Base-by-base conservation (phyloP, 1,140 invertebrate genomes). In the Camponotus vicinus region DNA sequence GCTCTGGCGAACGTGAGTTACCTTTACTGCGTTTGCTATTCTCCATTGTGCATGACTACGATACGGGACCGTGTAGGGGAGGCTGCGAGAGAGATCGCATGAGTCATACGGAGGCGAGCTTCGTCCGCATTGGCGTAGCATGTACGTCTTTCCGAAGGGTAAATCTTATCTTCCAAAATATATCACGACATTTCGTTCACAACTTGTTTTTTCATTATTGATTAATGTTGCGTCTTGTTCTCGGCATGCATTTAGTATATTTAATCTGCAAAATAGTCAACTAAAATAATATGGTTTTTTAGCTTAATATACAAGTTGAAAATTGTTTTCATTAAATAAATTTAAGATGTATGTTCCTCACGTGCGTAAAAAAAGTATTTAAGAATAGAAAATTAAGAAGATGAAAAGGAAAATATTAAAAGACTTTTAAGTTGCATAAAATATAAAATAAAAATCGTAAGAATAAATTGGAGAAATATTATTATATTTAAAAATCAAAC, bases 1-100 rank as follows among this genome's bases (percentile, higher is more conserved):
- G 59, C 59, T 76, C 83, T 88, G 83, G 84, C 90, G 71, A 80
- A 89, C 90, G 86, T 86, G 91, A 93, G 92, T 94, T 93, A 94
- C 93, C 93, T 94, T 94, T 93, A 92, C 91, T 89, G 91, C 92
- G 86, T 93, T 93, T 93, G 91, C 93, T 91, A 92, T 92, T 93
- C 90, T 89, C 93, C 89, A 94, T 93, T 93, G 92, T 94, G 90
- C 86, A 90, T 32, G 89, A 91, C 88, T 91, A 91, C 91, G 89
- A 90, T 91, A 92, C 87, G 92, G 89, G 93, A 92, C 87, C 89
- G 82, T 91, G 84, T 83, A 87, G 88, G 92, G 92, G 93, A 93
- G 85, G 90, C 92, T 93, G 92, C 87, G 87, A 88, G 89, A 89
- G 89, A 91, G 91, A 93, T 93, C 88, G 93, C 80, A 90, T 94